Evolutionary conservation across 2,888 invertebrate species (phyloP).

Genomic region (Melieria omissa): DNA sequence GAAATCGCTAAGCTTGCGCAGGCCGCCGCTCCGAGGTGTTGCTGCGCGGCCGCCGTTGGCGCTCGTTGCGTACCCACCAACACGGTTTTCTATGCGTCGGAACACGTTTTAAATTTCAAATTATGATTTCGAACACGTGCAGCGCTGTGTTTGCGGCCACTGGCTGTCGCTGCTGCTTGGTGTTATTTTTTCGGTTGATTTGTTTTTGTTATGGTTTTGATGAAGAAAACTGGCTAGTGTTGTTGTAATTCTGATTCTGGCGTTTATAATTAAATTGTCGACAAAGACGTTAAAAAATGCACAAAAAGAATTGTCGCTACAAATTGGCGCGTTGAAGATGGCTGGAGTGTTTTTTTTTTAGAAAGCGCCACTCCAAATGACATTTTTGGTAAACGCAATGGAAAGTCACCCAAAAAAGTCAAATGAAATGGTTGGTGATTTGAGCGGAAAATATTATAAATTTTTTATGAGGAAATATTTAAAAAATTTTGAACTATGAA

Average conservation of each 20-base stretch:
- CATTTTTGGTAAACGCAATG: too few relatives aligned
- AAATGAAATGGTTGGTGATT: too few relatives aligned
- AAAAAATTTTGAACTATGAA: too few relatives aligned
- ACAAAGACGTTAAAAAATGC: background rate
- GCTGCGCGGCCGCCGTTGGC: background rate
- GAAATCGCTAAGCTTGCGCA: too few relatives aligned
- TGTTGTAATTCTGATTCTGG: background rate
- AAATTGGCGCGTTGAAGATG: too few relatives aligned
- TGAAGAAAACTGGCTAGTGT: background rate
- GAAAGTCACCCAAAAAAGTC: too few relatives aligned
- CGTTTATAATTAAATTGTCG: background rate
- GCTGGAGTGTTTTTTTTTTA: too few relatives aligned
- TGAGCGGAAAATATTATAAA: too few relatives aligned
- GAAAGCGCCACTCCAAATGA: too few relatives aligned
- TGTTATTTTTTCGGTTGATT: background rate
- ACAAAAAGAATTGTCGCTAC: background rate
- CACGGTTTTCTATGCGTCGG: conserved; percentile 16
- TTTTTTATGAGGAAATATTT: too few relatives aligned
- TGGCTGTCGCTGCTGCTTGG: background rate
- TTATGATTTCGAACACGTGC: conserved; percentile 34
- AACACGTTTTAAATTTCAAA: conserved; percentile 34
- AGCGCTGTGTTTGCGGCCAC: conserved; percentile 7
- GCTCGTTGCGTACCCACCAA: background rate
- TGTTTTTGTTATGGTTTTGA: background rate
- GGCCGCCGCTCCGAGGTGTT: too few relatives aligned